Evolutionary conservation across 2,113 vertebrate species (phyloP), one percentile per base, ranked within the genome.

Genomic region (Arenaria interpres): DNA sequence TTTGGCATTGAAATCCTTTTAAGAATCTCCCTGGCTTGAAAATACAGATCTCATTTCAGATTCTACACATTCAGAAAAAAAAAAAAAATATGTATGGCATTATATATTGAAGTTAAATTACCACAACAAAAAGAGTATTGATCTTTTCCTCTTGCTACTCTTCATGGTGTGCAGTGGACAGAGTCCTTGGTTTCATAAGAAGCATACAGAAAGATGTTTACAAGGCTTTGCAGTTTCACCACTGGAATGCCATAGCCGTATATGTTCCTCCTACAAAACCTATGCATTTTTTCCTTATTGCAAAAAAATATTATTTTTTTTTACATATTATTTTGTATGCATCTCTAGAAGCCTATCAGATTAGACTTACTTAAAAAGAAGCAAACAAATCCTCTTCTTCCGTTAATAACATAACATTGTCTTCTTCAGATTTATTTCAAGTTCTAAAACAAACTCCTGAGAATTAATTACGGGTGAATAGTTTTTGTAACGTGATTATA

Each of bases 311-410:
- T 46, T 86, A 8, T 21, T 56, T 32, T 12, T 59, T 56, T 69
- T 74, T 35, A 32, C 27, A 63, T 30, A 69, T 23, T 33, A 6
- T 59, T 53, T 81, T 4, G 3, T 59, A 45, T 27, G 14, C 5
- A 43, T n/a, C 7, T 27, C 30, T 20, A 59, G 20, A 28, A 88
- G 20, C 6, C 16, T 21, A 28, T 33, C 15, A 39, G n/a, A 22
- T 41, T 25, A 66, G 1, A 9, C 4, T 25, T 56, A 43, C 28
- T 73, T 57, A 45, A 32, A 53, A 75, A 53, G 19, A 21, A 10
- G 3, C 14, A 20, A 20, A 33, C 13, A 10, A 6, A 4, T 7
- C 28, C 2, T 11, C 1, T 9, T 18, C 7, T 23, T 45, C 4
- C 30, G 24, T 46, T 72, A 62, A 69, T 9, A 53, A 17, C 27